These are phyloP conservation scores for Cosmia pyralina DNA, from an alignment of 2,888 invertebrate species.

Conservation along the genomic window DNA sequence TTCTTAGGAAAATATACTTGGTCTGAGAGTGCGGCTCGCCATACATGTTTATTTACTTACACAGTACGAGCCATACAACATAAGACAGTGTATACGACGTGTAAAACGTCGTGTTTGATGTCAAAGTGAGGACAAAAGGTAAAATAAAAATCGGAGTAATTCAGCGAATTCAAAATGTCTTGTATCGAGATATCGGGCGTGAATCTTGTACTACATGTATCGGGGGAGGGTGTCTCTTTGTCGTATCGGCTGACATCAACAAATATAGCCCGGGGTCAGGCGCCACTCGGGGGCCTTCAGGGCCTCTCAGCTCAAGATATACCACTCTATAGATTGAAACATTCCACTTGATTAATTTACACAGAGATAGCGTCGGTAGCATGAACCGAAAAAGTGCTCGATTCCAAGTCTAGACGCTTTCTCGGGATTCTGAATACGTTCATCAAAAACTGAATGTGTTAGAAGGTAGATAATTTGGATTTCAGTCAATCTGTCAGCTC, in stretches of 20 bases:
- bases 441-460: constrained; percentile 26
- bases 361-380: constrained; percentile 53
- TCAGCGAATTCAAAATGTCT: constrained; percentile 44
- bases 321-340: constrained; percentile 72
- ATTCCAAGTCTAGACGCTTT: constrained; percentile 32
- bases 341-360: constrained; percentile 77
- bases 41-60: constrained; percentile 51
- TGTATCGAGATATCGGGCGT: constrained; percentile 37
- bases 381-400: constrained; percentile 11
- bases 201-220: constrained; percentile 55
- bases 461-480: constrained; percentile 25
- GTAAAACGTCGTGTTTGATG: constrained; percentile 27
- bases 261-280: constrained; percentile 74
- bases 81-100: constrained; percentile 18
- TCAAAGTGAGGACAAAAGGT: constrained; percentile 13
- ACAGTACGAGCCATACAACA: constrained; percentile 20
- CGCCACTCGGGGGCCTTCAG: constrained; percentile 66
- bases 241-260: constrained; percentile 71
- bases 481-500: constrained; percentile 35
- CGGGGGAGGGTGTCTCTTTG: constrained; percentile 56
- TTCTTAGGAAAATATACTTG: constrained; percentile 62
- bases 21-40: constrained; percentile 30
- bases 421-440: constrained; percentile 23
- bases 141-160: constrained; percentile 15
- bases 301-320: constrained; percentile 68